Percentiles rank a stretch among this genome's conserved stretches.
phyloP scores from a whole-genome alignment of 1,140 invertebrate genomes.

The Subanguina moxae region DNA sequence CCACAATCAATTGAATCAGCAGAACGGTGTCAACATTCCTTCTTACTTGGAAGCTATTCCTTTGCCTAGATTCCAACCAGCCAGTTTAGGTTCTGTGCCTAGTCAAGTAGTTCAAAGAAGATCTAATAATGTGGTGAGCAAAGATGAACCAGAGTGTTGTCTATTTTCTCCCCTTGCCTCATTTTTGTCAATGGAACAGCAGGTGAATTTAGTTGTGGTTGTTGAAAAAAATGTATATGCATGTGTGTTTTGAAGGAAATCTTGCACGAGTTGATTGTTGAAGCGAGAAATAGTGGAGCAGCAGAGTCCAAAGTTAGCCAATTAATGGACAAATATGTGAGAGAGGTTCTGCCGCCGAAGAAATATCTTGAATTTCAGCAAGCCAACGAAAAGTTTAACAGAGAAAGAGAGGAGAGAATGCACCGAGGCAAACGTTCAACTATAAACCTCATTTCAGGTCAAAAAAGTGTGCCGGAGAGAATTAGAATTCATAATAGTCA shows the following conservation, averaged over 20 bases:
- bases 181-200: neutral
- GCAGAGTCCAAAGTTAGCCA: neutral
- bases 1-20: neutral
- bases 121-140: neutral
- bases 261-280: constrained; percentile 2
- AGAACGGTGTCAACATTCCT: neutral
- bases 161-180: neutral
- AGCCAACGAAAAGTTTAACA: neutral
- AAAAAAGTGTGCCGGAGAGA: neutral
- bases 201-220: no score
- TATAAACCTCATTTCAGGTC: no score
- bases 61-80: neutral
- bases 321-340: neutral
- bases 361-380: neutral
- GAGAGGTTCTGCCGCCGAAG: neutral
- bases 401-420: neutral
- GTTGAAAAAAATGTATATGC: no score
- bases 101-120: neutral
- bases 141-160: neutral
- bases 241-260: neutral
- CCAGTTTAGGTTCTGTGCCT: neutral
- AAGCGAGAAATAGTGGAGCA: neutral
- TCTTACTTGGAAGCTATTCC: neutral
- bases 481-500: neutral
- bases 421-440: neutral